Evolutionary conservation across 2,888 invertebrate genomes (phyloP).

Genomic region (Apamea sordens): DNA sequence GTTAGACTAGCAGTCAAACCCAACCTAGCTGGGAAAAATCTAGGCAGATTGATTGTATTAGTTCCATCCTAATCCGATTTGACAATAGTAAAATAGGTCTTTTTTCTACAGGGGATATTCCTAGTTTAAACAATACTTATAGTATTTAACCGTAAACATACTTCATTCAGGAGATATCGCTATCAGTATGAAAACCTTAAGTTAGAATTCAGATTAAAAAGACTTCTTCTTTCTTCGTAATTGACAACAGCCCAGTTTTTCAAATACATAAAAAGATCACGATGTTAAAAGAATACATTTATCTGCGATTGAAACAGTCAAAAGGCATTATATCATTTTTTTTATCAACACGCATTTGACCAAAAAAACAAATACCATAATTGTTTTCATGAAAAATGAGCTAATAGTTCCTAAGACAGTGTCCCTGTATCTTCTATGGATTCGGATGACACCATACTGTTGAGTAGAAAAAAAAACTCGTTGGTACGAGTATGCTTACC

Average conservation of each 20-base stretch:
- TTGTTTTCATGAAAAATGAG: not conserved
- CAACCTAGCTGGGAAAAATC: no score
- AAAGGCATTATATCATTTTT: not conserved
- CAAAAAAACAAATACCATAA: not conserved
- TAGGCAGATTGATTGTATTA: not conserved
- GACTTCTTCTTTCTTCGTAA: not conserved
- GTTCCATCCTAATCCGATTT: not conserved
- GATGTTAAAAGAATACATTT: not conserved
- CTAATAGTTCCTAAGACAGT: not conserved
- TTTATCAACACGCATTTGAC: not conserved
- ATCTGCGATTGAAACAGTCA: no score
- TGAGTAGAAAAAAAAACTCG: not conserved
- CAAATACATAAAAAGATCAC: not conserved
- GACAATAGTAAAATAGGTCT: no score
- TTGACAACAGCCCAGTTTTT: not conserved
- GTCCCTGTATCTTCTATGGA: not conserved
- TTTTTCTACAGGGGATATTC: no score
- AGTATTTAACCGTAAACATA: no score
- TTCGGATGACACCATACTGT: fast-evolving
- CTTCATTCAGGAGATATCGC: no score
- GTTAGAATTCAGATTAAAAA: not conserved
- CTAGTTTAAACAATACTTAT: no score
- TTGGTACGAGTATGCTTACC: not conserved
- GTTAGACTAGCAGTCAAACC: no score
- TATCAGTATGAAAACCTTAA: no score